Evolutionary conservation across 37 sponge, comb jelly and placozoan species (phyloP), one percentile per base, ranked within the genome.

Genomic region (Corticium candelabrum): DNA sequence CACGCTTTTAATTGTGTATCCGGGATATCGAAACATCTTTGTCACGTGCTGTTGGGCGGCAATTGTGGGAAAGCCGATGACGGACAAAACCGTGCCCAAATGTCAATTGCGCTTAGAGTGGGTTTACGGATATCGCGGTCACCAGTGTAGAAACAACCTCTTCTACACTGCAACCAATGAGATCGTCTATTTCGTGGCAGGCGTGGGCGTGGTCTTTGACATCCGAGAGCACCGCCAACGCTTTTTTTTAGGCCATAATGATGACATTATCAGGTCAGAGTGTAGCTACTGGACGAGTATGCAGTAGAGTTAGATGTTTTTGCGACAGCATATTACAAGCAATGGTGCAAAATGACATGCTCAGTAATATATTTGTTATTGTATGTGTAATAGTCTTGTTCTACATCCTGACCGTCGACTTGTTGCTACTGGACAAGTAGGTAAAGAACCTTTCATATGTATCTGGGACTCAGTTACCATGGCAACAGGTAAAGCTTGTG

Each of bases 121-220:
- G 99, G 92, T 94, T 30, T 97, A 97, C 71, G 99, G 99, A 21
- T 97, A 94, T 80, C 87, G 88, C 32, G 94, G 99, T 1, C 87
- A 97, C 90, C 94, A 97, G 76, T 87, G 90, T 40, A 80, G 94
- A 2, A 94, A 94, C 74, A 97, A 97, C 82, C 85, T 97, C 37
- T 88, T 87, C 79, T 93, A 93, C 81, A 90, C 86, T 1, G 84
- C 84, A 11, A 57, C 81, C 36, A 86, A 87, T 21, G 92, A 90
- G 34, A 80, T 90, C 27, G 99, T 97, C 33, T 97, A 97, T 84
- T 97, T 97, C 81, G 90, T 91, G 31, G 99, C 99, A 73, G 99
- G 87, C 34, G 92, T 91, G 32, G 99, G 88, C 4, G 85, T 97
- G 27, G 94, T 93, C 29, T 88, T 87, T 76, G 79, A 91, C 50